These are phyloP conservation scores for Centroberyx gerrardi DNA, from an alignment of 2,797 vertebrate genomes.

Conservation along the genomic window DNA sequence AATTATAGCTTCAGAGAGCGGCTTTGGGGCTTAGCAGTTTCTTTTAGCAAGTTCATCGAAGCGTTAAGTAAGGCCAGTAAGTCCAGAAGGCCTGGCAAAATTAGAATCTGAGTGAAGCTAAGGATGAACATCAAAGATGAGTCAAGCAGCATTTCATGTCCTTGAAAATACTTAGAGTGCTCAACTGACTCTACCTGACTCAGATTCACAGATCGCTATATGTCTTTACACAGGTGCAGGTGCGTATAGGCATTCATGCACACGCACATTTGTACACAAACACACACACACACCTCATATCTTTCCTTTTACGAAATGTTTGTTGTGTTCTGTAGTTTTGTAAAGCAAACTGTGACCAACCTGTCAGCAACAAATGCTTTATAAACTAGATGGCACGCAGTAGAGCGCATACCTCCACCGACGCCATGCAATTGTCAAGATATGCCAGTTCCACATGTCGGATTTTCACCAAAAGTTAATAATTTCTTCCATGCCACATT, in stretches of 20 bases:
- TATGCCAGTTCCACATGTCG: too few species aligned
- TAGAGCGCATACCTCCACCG: too few species aligned
- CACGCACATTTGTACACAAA: neutral
- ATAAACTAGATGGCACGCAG: neutral
- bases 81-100: conserved; percentile 27
- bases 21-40: conserved; percentile 15
- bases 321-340: neutral
- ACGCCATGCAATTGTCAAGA: too few species aligned
- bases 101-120: conserved; percentile 43
- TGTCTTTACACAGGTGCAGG: neutral
- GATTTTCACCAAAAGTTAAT: too few species aligned
- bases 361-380: neutral
- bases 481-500: too few species aligned
- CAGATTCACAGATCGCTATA: neutral
- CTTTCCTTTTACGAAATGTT: neutral
- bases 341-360: neutral
- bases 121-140: conserved; percentile 32
- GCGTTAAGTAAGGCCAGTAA: conserved; percentile 34
- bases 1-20: conserved; percentile 8
- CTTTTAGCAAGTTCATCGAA: conserved; percentile 30
- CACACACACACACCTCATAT: neutral
- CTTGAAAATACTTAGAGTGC: neutral
- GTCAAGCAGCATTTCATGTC: neutral
- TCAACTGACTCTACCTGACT: neutral
- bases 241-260: neutral